Evolutionary conservation across 2,113 vertebrate genomes (phyloP).

Genomic region (Catharus fuscescens): DNA sequence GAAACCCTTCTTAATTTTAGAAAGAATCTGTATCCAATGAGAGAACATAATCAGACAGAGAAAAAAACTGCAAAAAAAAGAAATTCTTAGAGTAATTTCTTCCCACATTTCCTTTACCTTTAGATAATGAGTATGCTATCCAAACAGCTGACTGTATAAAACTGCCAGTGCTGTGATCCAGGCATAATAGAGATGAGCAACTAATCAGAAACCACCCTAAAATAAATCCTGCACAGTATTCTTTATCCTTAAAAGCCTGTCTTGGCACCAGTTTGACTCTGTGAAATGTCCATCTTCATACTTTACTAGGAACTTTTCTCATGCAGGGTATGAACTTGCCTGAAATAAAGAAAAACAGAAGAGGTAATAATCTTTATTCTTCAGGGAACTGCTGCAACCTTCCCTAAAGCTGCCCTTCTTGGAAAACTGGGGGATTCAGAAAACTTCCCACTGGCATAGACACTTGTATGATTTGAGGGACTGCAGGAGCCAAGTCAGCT

Average conservation of each 20-base stretch:
- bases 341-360: not conserved
- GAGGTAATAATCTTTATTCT: not conserved
- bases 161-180: constrained; percentile 13
- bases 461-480: not conserved
- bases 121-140: not conserved
- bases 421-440: not conserved
- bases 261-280: not conserved
- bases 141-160: constrained; percentile 35
- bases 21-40: not conserved
- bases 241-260: constrained; percentile 5
- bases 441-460: not conserved
- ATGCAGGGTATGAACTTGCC: not conserved
- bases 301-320: not conserved
- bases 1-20: not conserved
- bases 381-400: not conserved
- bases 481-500: not conserved
- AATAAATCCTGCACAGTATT: constrained; percentile 21
- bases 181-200: constrained; percentile 4
- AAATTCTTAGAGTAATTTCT: not conserved
- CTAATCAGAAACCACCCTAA: not conserved
- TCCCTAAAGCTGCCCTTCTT: not conserved
- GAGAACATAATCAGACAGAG: not conserved
- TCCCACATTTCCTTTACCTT: not conserved
- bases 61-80: not conserved
- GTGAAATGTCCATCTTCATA: not conserved